These are phyloP conservation scores for Novumbra hubbsi DNA, from an alignment of 2,797 vertebrate genomes.

Conservation along the genomic window DNA sequence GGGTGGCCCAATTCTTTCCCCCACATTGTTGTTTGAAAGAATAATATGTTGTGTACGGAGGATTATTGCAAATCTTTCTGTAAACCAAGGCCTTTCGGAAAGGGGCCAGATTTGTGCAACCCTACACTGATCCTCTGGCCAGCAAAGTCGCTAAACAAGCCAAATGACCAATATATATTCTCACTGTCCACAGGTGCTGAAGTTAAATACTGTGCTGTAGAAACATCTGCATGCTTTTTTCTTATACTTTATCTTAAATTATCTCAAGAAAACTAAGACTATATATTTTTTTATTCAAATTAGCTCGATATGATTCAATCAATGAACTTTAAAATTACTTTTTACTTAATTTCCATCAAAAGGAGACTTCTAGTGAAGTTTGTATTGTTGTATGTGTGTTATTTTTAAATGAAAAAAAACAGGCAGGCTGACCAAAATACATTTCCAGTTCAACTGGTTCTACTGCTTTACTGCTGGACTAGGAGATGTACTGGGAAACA, in stretches of 20 bases:
- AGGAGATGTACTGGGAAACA: neutral
- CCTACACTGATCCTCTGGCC: constrained; percentile 5
- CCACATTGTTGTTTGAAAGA: no score
- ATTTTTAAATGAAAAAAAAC: neutral
- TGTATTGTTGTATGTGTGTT: neutral
- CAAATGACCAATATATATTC: constrained; percentile 14
- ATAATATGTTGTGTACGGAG: no score
- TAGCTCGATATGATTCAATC: neutral
- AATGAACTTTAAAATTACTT: neutral
- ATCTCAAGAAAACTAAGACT: neutral
- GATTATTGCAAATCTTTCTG: no score
- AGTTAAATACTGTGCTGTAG: neutral
- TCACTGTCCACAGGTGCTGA: constrained; percentile 23
- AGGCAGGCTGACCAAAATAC: neutral
- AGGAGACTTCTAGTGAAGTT: constrained; percentile 7
- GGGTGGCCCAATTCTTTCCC: no score
- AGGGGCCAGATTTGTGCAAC: no score
- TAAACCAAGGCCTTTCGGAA: no score
- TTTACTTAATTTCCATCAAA: constrained; percentile 9
- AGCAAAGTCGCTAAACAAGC: constrained; percentile 31
- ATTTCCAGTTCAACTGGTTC: neutral
- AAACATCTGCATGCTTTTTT: neutral
- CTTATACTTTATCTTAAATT: neutral
- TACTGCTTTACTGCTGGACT: neutral
- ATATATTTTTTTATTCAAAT: neutral